Evolutionary conservation across 2,888 invertebrate genomes (phyloP), one percentile per base, ranked within the genome.

Genomic region (Machimus rusticus): DNA sequence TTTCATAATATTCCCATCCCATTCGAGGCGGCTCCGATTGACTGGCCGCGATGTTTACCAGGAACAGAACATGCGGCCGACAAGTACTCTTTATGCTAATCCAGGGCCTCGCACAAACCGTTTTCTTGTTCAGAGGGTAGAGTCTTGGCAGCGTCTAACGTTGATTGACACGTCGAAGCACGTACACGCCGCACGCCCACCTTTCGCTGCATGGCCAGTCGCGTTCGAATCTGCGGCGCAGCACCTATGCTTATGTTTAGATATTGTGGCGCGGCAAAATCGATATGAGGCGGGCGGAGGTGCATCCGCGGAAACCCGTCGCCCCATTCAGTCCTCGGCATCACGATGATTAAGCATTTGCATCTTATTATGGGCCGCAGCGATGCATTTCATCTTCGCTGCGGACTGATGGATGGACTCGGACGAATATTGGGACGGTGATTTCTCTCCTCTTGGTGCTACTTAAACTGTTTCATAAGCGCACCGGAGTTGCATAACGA

Each of bases 101-200:
- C 66, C 74, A 74, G 19, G 8, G 66, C 84, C 74, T 66, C 77
- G 76, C 87, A 87, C 88, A 85, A 87, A 43, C 78, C 81, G 84
- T 78, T 82, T 86, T 81, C 87, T 74, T 87, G 88, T 87, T 86
- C 39, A 31, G 74, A 85, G 85, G 78, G 88, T 87, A 79, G 87
- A 37, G 78, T 46, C 76, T 87, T 87, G 87, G 79, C 86, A 88
- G 74, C 86, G 85, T 51, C 86, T 57, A 82, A 82, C 85, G 37
- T 74, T 87, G 88, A 88, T 87, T 88, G 88, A 88, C 88, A 87
- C 84, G 86, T 87, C 79, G 34, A 57, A 76, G 82, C 87, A 87
- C 74, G 86, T 87, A 87, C 86, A 88, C 31, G 77, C 43, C 74
- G 66, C 37, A 87, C 87, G 81, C 88, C 88, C 82, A 88, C 86